Base-by-base conservation (phyloP, 2,113 vertebrate genomes). In the Chunga burmeisteri region DNA sequence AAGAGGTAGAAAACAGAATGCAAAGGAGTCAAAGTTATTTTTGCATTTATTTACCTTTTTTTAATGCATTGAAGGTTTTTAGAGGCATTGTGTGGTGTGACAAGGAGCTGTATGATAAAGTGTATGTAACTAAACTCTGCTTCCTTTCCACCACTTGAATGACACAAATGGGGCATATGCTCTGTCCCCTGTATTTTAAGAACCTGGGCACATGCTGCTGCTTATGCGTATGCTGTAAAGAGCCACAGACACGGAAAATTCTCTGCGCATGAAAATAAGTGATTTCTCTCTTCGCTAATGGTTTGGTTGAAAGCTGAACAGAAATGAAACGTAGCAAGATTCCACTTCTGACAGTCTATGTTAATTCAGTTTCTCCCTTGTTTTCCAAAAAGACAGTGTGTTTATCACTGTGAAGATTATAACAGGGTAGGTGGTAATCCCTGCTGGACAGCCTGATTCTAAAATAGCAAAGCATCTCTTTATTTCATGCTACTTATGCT, bases 381-480 rank as follows among this genome's bases (percentile, higher is more conserved):
- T 81, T 53, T 44, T 91, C 56, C 52, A 73, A 79, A 94, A 97
- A 84, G 55, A 30, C 77, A 36, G 34, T 12, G 46, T 71, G 52
- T 73, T 91, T 82, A 84, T 81, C 52, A 22, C 55, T 63, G 47
- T 6, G 27, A 84, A 93, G 78, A 74, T 94, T 93, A 74, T 26
- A 93, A 55, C 92, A 81, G 75, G 72, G 38, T 34, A 95, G 71
- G 65, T 74, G 80, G 58, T 96, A 93, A 94, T 96, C 85, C 84
- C 82, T 88, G 49, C 70, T 90, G 95, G 88, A 74, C 80, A 92
- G 93, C 49, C 83, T 80, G 22, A 11, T n/a, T 95, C 78, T 74
- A 87, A 97, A 96, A 95, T 74, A 93, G 86, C 29, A 94, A 93
- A 90, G 67, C 58, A 77, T 87, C 53, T 81, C 77, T 95, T 84